Conservation (phyloP, 2,113 vertebrate genomes). For the Orientallactaga bullata region DNA sequence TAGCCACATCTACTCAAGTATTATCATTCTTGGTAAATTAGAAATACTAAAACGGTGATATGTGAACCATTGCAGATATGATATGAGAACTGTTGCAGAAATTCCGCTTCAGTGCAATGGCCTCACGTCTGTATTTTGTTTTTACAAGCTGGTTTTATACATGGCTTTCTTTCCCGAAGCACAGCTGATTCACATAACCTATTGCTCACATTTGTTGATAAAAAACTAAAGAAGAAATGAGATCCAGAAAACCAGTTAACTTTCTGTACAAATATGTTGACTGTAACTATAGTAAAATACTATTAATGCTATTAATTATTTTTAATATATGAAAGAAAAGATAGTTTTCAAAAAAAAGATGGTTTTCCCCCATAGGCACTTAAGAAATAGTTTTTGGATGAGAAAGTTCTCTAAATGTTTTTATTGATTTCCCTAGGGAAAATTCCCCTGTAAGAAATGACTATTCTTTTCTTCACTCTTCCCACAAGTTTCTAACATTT, state of each 20-base stretch:
- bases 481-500: conserved; percentile 44
- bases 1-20: background rate
- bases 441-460: conserved; percentile 39
- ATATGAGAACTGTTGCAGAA: conserved; percentile 19
- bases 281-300: background rate
- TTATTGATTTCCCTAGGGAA: conserved; percentile 69
- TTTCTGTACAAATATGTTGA: background rate
- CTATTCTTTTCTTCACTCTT: conserved; percentile 49
- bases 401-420: conserved; percentile 71
- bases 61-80: background rate
- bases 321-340: background rate
- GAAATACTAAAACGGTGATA: background rate
- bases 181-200: background rate
- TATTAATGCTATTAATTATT: background rate
- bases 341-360: conserved; percentile 1
- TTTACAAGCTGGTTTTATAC: background rate
- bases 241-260: background rate
- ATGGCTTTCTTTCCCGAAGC: background rate
- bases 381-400: conserved; percentile 61
- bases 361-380: background rate
- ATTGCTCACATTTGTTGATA: background rate
- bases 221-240: conserved; percentile 12
- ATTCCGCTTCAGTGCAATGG: background rate
- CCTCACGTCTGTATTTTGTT: background rate
- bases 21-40: background rate